These are phyloP conservation scores for Echiichthys vipera DNA, from an alignment of 2,797 vertebrate genomes.

Conservation along the genomic window DNA sequence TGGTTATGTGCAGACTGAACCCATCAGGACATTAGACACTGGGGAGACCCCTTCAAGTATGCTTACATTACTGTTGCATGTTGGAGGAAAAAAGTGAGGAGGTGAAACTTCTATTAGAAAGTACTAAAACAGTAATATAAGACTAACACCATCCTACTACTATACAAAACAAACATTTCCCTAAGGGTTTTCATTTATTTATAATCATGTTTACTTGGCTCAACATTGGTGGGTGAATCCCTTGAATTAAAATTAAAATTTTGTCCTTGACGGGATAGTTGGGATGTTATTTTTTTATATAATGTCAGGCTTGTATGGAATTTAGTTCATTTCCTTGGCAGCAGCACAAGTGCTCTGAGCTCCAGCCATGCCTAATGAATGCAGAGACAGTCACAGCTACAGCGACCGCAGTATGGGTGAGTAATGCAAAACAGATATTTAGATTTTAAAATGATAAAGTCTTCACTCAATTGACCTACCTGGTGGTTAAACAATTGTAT, in stretches of 20 bases:
- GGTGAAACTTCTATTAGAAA: conserved; percentile 19
- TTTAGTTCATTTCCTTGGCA: conserved; percentile 51
- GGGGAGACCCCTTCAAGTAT: conserved; percentile 30
- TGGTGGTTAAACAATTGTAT: conserved; percentile 37
- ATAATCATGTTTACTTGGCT: conserved; percentile 50
- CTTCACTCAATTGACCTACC: conserved; percentile 54
- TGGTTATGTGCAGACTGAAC: conserved; percentile 67
- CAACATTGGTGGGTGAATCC: conserved; percentile 22
- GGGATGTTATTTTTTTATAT: conserved; percentile 32
- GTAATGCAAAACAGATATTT: conserved; percentile 49
- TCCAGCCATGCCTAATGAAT: conserved; percentile 29
- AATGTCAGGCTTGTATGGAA: conserved; percentile 42
- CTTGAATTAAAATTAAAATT: conserved; percentile 57
- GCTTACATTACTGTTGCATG: conserved; percentile 22
- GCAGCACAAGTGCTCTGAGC: conserved; percentile 20
- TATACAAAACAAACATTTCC: conserved; percentile 54
- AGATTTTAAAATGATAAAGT: conserved; percentile 53
- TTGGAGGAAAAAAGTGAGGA: conserved; percentile 35
- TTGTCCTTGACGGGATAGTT: conserved; percentile 39
- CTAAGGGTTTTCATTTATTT: conserved; percentile 45
- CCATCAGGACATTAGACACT: conserved; percentile 68
- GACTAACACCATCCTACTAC: conserved; percentile 4
- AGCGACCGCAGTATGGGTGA: conserved; percentile 18
- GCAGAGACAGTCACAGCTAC: conserved; percentile 29
- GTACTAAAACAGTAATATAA: conserved; percentile 5